These are phyloP conservation scores for Lithodes maja DNA, from an alignment of 2,888 invertebrate species.

Conservation along the genomic window DNA sequence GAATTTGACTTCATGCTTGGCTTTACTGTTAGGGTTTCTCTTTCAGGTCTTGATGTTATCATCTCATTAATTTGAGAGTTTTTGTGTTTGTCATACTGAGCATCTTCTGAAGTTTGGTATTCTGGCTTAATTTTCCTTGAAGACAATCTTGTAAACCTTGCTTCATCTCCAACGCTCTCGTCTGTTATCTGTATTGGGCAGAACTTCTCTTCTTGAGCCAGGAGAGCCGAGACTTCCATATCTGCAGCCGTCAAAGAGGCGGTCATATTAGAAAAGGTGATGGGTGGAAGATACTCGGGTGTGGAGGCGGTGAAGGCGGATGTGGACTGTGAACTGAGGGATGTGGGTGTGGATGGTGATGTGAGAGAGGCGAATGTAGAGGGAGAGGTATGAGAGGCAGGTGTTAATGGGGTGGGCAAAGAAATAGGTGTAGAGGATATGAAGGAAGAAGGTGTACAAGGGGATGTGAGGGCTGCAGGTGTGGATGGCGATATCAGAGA, in stretches of 20 bases:
- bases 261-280: conserved; percentile 30
- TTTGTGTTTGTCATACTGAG: neutral
- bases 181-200: conserved; percentile 26
- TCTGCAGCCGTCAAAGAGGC: conserved; percentile 48
- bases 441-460: neutral
- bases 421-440: neutral
- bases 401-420: neutral
- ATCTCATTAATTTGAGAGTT: neutral
- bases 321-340: conserved; percentile 7
- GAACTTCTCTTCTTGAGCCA: conserved; percentile 39
- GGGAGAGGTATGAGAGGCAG: neutral
- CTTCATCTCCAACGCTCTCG: neutral
- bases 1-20: neutral
- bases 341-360: neutral
- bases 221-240: conserved; percentile 49
- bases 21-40: neutral
- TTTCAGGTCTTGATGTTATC: neutral
- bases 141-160: neutral
- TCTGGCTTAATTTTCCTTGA: neutral
- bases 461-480: neutral
- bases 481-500: neutral
- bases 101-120: neutral
- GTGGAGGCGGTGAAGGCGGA: neutral
- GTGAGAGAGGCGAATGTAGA: neutral
- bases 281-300: neutral